Evolutionary conservation across 2,113 vertebrate genomes (phyloP).

Genomic region (Tiliqua scincoides): DNA sequence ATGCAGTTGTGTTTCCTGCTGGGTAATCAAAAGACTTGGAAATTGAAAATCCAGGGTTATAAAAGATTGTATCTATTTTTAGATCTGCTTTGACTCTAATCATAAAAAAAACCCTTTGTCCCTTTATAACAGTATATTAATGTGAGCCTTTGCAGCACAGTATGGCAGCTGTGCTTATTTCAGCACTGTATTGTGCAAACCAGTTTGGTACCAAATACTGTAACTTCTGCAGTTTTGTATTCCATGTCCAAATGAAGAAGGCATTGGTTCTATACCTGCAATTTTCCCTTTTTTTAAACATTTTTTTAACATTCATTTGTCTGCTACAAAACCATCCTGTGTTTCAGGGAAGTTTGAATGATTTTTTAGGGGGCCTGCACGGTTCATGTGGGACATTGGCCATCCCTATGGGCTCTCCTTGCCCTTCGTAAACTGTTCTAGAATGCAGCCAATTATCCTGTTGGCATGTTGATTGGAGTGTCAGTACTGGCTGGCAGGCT

Average conservation of each 20-base stretch:
- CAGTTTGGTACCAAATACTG: background rate
- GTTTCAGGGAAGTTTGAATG: background rate
- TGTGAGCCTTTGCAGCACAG: background rate
- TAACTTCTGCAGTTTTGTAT: background rate
- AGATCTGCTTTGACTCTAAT: background rate
- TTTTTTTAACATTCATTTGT: background rate
- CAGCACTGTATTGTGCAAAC: background rate
- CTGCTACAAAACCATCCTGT: background rate
- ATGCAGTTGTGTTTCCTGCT: background rate
- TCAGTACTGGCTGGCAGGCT: background rate
- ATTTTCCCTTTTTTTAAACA: background rate
- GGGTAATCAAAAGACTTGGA: background rate
- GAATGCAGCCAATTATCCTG: background rate
- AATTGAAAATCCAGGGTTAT: background rate
- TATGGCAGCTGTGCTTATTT: background rate
- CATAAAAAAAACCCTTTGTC: background rate
- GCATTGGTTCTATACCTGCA: background rate
- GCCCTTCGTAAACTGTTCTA: background rate
- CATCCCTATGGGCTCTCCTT: background rate
- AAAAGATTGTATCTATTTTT: constrained; percentile 3
- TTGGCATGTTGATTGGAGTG: background rate
- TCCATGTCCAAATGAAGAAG: background rate
- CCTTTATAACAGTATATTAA: background rate
- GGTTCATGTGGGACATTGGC: background rate
- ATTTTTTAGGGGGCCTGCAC: no score